Evolutionary conservation across 2,113 vertebrate species (phyloP).

Genomic region (Ondatra zibethicus): DNA sequence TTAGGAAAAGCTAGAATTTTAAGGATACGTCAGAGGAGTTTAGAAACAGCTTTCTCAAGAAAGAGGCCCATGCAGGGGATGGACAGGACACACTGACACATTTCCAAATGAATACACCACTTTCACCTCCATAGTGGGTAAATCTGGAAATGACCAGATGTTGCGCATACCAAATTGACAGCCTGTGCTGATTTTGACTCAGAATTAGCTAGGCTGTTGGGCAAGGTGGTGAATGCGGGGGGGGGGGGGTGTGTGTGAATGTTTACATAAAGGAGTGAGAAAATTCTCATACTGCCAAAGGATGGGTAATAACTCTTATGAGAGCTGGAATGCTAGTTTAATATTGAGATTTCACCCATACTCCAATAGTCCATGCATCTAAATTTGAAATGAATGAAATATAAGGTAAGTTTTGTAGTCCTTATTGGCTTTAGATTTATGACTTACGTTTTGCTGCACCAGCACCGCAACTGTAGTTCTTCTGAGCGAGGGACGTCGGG

Average conservation of each 20-base stretch:
- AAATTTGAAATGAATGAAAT: conserved; percentile 32
- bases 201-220: conserved; percentile 54
- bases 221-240: conserved; percentile 23
- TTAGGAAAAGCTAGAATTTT: conserved; percentile 16
- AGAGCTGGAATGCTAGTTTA: conserved; percentile 4
- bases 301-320: neutral
- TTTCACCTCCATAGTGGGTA: conserved; percentile 64
- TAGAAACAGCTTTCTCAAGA: conserved; percentile 29
- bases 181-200: conserved; percentile 56
- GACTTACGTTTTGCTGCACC: too few species aligned
- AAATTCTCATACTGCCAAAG: conserved; percentile 27
- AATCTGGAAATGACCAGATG: conserved; percentile 73
- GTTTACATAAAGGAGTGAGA: conserved; percentile 47
- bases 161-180: conserved; percentile 54
- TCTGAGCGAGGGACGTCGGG: too few species aligned
- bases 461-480: too few species aligned
- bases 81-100: conserved; percentile 8
- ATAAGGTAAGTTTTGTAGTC: neutral
- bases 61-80: neutral
- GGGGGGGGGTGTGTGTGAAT: too few species aligned
- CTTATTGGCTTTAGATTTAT: neutral
- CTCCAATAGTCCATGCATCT: neutral
- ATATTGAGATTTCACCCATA: neutral
- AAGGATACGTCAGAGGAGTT: neutral
- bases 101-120: conserved; percentile 48